Base-by-base conservation (phyloP, 64 coral and sea anemone genomes). In the Pocillopora verrucosa region DNA sequence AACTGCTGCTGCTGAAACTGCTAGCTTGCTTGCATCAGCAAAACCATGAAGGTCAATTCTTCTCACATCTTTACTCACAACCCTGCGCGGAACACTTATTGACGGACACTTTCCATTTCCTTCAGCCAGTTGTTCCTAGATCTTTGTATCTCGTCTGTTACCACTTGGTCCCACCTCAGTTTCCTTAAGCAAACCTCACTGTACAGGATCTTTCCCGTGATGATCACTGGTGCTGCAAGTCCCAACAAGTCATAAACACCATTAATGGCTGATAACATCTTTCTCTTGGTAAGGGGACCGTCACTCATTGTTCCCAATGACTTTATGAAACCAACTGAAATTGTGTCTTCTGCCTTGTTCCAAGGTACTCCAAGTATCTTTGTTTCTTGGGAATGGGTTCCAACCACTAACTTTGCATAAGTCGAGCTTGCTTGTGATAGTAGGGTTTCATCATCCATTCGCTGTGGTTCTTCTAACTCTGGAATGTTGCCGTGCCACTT, bases 401-500 rank as follows among this genome's bases (percentile, higher is more conserved):
- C 79, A 61, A 75, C 86, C 13, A 67, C 4, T 34, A 59, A 72
- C 34, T 74, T 85, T 5, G 65, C n/a, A 25, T 87, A 9, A 72
- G 76, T 80, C 35, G 61, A 65, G 79, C 72, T 51, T 30, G 24
- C 74, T 19, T 56, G 9, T 63, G 74, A 45, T 45, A 6, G 2
- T 45, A 45, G 6, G 2, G 41, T 45, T 2, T 45, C 41, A 6
- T 6, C 41, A 45, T 6, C 6, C 2, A 3, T 6, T 3, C 6
- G 2, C 2, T 3, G 51, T 36, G n/a, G 10, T 24, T 75, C 69
- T 74, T 90, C 88, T 22, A 84, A 56, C 58, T 78, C 83, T n/a
- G 51, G 77, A 5, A 59, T 4, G 73, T 91, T 95, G 22, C 84
- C 88, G 77, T 95, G 93, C 93, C 93, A 95, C 61, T 83, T 95